Base-by-base conservation (phyloP, 2,113 vertebrate species). In the Callithrix jacchus region DNA sequence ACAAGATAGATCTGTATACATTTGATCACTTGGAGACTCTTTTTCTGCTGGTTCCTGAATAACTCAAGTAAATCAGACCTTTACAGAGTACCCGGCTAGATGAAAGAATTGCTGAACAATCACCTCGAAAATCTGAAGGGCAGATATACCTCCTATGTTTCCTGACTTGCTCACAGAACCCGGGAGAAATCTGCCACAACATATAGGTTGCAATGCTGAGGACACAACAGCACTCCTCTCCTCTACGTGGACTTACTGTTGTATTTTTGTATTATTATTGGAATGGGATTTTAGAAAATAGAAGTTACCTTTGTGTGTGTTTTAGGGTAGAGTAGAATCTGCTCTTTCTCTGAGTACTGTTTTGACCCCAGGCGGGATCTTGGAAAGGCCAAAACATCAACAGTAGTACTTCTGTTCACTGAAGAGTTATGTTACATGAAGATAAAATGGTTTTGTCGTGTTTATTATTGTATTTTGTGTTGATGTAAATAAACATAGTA, bases 331-430 rank as follows among this genome's bases (percentile, higher is more conserved):
- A 87, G 89, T 98, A 96, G 95, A 91, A 47, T 97, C 86, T 97
- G 52, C 87, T 98, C n/a, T 93, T 98, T 98, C 97, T 97, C 93
- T 94, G 66, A 97, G 95, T 96, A 92, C 70, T 79, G 93, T 98
- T 99, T 99, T 99, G 98, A 97, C 97, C 97, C 76, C 95, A 98
- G 99, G 98, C 98, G 98, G 99, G 99, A 98, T 98, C 98, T 99
- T 98, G 91, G 97, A 97, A 85, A 83, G 97, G 98, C 70, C 98
- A 98, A 98, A 98, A 98, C 97, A 96, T 97, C 97, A 98, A 91
- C 92, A 96, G 68, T 95, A 97, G 91, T 97, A 93, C 95, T 98
- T 98, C 97, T 98, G 94, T 98, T 98, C 94, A 97, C 74, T 98
- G 98, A 98, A 98, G 98, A 98, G 52, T 97, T 98, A 95, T 95